Conservation (phyloP, 2,113 vertebrate species). For the Dicaeum eximium region DNA sequence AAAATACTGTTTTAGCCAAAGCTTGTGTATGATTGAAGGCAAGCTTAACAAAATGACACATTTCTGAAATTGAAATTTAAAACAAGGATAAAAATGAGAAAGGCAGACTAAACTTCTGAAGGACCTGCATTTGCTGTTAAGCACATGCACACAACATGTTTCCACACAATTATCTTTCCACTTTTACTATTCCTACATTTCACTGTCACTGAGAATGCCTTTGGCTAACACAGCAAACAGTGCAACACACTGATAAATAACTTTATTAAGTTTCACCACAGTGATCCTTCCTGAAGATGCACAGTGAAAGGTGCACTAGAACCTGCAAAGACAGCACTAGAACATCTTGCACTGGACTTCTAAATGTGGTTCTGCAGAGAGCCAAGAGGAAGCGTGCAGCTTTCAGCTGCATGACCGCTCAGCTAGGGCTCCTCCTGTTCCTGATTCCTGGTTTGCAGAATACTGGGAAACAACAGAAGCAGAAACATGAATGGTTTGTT, state of each 20-base stretch:
- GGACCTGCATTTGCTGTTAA: background rate
- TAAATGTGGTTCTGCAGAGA: background rate
- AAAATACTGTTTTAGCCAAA: background rate
- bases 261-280: background rate
- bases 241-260: background rate
- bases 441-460: slow-evolving; percentile 38
- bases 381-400: background rate
- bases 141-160: no score
- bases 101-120: background rate
- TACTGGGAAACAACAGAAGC: slow-evolving; percentile 49
- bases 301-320: accelerated
- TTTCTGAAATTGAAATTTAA: background rate
- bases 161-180: background rate
- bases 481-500: slow-evolving; percentile 47
- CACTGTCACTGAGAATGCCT: background rate
- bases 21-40: background rate
- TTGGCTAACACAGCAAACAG: background rate
- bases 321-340: no score
- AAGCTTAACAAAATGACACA: background rate
- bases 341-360: background rate
- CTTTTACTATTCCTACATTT: background rate
- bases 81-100: background rate
- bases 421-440: slow-evolving; percentile 7
- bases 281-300: background rate
- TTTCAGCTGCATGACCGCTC: background rate